A percentile compares a stretch with the other conserved stretches of the same genome.
These are phyloP conservation scores for Hyles lineata DNA, from an alignment of 2,888 invertebrate genomes.

Conservation along the genomic window DNA sequence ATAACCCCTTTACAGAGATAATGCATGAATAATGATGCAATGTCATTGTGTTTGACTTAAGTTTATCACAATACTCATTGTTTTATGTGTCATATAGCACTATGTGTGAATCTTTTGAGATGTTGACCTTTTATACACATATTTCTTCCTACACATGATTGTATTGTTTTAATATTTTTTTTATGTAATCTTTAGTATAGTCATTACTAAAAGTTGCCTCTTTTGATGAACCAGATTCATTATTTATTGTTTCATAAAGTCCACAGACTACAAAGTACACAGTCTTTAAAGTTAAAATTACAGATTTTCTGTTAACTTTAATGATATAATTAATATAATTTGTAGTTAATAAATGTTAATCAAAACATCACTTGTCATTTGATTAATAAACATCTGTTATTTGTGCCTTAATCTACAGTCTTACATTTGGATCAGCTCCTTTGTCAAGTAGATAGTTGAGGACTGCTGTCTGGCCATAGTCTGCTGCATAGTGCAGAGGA, in stretches of 20 bases:
- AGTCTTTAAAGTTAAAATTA: too few relatives aligned
- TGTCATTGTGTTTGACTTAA: not conserved
- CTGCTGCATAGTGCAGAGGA: conserved; percentile 97
- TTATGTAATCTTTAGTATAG: too few relatives aligned
- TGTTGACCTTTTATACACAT: not conserved
- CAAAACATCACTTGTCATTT: too few relatives aligned
- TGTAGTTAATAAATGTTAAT: too few relatives aligned
- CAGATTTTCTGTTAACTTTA: too few relatives aligned
- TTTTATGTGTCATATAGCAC: not conserved
- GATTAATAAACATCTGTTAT: not conserved
- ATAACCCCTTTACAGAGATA: not conserved
- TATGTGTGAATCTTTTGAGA: not conserved
- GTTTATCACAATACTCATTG: not conserved
- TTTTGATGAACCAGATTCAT: too few relatives aligned
- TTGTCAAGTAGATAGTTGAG: conserved; percentile 93
- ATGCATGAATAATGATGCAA: not conserved
- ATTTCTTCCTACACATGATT: not conserved
- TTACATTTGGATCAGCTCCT: conserved; percentile 97
- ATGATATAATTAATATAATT: too few relatives aligned
- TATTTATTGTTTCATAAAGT: too few relatives aligned
- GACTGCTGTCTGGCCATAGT: conserved; percentile 97
- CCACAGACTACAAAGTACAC: too few relatives aligned
- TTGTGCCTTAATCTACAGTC: conserved; percentile 36
- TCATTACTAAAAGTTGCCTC: too few relatives aligned
- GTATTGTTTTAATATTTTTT: too few relatives aligned